A percentile compares a stretch with the other conserved stretches of the same genome.
Evolutionary conservation across 2,113 vertebrate genomes (phyloP).

Genomic region (Corydoras sp.): DNA sequence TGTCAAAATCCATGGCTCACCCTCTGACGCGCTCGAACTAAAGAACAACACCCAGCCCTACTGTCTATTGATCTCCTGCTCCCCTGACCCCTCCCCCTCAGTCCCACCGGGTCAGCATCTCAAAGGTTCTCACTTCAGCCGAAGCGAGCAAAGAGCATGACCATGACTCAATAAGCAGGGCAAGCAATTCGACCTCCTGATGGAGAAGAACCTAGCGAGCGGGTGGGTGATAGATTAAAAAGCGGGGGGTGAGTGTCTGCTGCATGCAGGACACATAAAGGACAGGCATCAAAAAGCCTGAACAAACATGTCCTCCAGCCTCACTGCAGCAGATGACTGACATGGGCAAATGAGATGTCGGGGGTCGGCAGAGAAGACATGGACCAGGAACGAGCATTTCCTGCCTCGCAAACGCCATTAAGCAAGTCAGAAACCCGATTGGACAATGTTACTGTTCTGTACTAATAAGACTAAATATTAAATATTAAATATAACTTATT

Average conservation of each 20-base stretch:
- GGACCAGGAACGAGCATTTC: too few relatives aligned
- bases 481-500: too few relatives aligned
- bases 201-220: slow-evolving; percentile 12
- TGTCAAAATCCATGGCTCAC: too few relatives aligned
- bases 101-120: slow-evolving; percentile 28
- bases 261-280: slow-evolving; percentile 40
- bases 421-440: too few relatives aligned
- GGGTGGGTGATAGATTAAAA: slow-evolving; percentile 21
- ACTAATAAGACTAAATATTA: too few relatives aligned
- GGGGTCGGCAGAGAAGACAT: not conserved
- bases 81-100: slow-evolving; percentile 25
- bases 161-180: slow-evolving; percentile 32
- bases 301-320: slow-evolving; percentile 31
- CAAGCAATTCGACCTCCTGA: slow-evolving; percentile 31
- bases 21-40: not conserved
- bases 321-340: slow-evolving; percentile 13
- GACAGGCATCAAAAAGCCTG: slow-evolving; percentile 41
- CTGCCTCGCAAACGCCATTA: too few relatives aligned
- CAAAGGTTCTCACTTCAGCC: slow-evolving; percentile 24
- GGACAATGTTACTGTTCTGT: too few relatives aligned
- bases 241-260: slow-evolving; percentile 6
- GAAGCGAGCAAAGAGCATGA: slow-evolving; percentile 22
- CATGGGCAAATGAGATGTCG: slow-evolving; percentile 45
- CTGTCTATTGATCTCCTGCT: slow-evolving; percentile 24
- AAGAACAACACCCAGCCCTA: slow-evolving; percentile 1